Evolutionary conservation across 2,888 invertebrate species (phyloP), one percentile per base, ranked within the genome.

Genomic region (Andrena dorsata): DNA sequence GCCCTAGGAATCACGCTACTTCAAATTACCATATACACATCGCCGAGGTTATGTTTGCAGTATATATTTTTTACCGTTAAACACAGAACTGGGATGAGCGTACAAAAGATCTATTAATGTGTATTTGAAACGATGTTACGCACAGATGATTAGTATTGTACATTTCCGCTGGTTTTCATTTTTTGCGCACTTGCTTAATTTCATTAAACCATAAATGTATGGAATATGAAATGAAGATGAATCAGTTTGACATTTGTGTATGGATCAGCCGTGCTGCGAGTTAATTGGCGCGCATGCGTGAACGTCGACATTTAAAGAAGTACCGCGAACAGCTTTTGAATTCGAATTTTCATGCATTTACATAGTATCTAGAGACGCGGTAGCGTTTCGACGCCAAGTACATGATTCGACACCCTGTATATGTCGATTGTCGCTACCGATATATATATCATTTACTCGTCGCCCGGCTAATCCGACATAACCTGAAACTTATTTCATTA

Each of bases 41-140:
- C n/a, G 7, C 0, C 0, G 41, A 80, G 81, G 81, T 81, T 81
- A 81, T 73, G 64, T 74, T 56, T 23, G 20, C 8, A 13, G 2
- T 10, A 20, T n/a, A 20, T n/a, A 6, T 26, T 2, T 26, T 13
- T 56, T 32, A 20, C 16, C 41, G 10, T 16, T 20, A 64, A 16
- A 10, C n/a, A 10, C n/a, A 8, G 26, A 20, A 10, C 20, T 23
- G 1, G 6, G 23, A 66, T n/a, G 35, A 74, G n/a, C 16, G 13
- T 28, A 41, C 23, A 5, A 1, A 23, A 32, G 30, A 30, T 53
- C 0, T 60, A 30, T 26, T 13, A 20, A 53, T 13, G 47, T 49
- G 20, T 28, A 35, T 20, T 26, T n/a, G 28, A 8, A 20, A 13
- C 28, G 2, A 35, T 8, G n/a, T 2, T 63, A 23, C 1, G 0